These are phyloP conservation scores for Omphaloscelis lunosa DNA, from an alignment of 2,888 invertebrate species.

Conservation along the genomic window DNA sequence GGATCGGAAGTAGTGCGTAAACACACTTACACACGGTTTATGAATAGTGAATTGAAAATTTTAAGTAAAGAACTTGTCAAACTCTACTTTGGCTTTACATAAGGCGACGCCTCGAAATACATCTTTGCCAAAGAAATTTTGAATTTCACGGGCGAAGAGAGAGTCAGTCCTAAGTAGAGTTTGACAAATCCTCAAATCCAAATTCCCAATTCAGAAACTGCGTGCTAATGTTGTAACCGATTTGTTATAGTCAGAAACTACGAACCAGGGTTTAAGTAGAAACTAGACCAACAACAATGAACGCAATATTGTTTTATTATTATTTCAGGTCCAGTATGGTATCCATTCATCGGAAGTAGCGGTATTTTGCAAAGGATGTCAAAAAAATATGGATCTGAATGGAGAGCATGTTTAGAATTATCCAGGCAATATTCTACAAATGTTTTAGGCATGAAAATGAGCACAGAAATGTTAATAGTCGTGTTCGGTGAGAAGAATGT, in stretches of 20 bases:
- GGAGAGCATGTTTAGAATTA: constrained; percentile 91
- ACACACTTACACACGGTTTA: too few species aligned
- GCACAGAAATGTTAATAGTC: constrained; percentile 91
- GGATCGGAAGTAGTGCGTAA: too few species aligned
- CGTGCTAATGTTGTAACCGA: neutral
- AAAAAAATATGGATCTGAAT: constrained; percentile 84
- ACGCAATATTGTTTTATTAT: constrained; percentile 4
- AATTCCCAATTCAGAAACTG: neutral
- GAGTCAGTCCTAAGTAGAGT: neutral
- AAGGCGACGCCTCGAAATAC: neutral
- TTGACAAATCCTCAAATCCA: neutral
- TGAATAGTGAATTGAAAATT: neutral
- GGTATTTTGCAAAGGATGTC: constrained; percentile 74
- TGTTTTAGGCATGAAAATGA: constrained; percentile 92
- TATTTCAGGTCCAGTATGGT: constrained; percentile 85
- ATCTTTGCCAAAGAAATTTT: neutral
- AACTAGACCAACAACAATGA: neutral
- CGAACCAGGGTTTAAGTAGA: too few species aligned
- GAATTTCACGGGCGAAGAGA: neutral
- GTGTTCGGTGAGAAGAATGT: constrained; percentile 92
- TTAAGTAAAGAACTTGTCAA: neutral
- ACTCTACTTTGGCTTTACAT: neutral
- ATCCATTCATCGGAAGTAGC: constrained; percentile 83
- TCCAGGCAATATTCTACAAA: constrained; percentile 91
- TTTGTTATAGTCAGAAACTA: neutral